Percentiles rank a stretch among this genome's conserved stretches.
Evolutionary conservation across 2,888 invertebrate genomes (phyloP).

Genomic region (Molorchus minor): DNA sequence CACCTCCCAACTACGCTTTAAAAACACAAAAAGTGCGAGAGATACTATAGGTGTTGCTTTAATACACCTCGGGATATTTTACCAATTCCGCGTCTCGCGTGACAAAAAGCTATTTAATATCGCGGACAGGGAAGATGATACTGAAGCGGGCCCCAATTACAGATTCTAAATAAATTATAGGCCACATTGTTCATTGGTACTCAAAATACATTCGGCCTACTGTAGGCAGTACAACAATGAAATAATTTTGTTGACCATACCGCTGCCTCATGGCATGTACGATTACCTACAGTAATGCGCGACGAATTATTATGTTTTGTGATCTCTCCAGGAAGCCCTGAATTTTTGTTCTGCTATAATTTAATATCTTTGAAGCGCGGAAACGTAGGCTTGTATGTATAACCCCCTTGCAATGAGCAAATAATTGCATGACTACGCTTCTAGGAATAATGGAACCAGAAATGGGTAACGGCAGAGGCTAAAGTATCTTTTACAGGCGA

Average conservation of each 20-base stretch:
- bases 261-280: conserved; percentile 14
- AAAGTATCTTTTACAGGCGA: no score
- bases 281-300: conserved; percentile 13
- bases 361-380: no score
- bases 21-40: no score
- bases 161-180: conserved; percentile 43
- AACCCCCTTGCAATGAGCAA: no score
- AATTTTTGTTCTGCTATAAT: background rate
- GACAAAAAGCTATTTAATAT: conserved; percentile 38
- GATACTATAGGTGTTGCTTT: conserved; percentile 1
- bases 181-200: conserved; percentile 37
- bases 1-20: no score
- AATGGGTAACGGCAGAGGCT: no score
- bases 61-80: conserved; percentile 10
- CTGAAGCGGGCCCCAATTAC: conserved; percentile 43
- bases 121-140: conserved; percentile 38
- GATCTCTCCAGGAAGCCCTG: conserved; percentile 7
- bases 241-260: conserved; percentile 13
- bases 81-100: conserved; percentile 37
- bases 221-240: conserved; percentile 26
- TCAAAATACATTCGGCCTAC: conserved; percentile 29
- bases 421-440: no score
- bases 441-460: no score
- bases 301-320: conserved; percentile 4
- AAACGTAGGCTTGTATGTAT: no score